Conservation (phyloP, 2,113 vertebrate genomes). For the Cochlearius cochlearius region DNA sequence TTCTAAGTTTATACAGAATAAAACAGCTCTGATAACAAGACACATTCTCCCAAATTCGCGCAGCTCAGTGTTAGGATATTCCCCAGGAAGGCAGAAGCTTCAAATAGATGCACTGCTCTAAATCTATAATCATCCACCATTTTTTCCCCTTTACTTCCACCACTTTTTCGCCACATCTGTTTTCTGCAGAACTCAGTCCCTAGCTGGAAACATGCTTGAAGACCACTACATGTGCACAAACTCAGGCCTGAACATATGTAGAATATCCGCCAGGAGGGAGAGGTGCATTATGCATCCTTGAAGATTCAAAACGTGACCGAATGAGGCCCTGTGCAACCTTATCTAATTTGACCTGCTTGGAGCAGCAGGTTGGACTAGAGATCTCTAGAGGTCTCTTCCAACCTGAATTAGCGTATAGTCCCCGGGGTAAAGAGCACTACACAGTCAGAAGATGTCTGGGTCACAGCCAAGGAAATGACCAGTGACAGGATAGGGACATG, state of each 20-base stretch:
- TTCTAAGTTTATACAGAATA: neutral
- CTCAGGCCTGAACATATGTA: rapidly evolving
- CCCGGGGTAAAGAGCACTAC: neutral
- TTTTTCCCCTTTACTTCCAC: neutral
- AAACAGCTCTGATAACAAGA: neutral
- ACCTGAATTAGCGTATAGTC: neutral
- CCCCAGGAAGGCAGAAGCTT: neutral
- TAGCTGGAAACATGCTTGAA: neutral
- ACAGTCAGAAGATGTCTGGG: neutral
- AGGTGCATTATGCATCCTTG: neutral
- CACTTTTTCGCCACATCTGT: neutral
- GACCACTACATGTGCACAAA: neutral
- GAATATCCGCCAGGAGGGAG: neutral
- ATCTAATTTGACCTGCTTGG: neutral
- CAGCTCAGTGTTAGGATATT: neutral
- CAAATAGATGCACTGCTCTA: neutral
- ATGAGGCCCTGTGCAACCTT: neutral
- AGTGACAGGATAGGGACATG: neutral
- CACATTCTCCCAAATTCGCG: neutral
- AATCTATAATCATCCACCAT: neutral
- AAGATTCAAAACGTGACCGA: neutral
- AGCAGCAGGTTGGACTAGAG: neutral
- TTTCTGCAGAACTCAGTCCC: neutral
- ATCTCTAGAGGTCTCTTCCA: neutral
- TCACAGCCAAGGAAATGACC: constrained; percentile 13